Percentiles rank a stretch among this genome's conserved stretches.
phyloP scores from a whole-genome alignment of 2,113 vertebrate genomes.

The Sminthopsis crassicaudata region DNA sequence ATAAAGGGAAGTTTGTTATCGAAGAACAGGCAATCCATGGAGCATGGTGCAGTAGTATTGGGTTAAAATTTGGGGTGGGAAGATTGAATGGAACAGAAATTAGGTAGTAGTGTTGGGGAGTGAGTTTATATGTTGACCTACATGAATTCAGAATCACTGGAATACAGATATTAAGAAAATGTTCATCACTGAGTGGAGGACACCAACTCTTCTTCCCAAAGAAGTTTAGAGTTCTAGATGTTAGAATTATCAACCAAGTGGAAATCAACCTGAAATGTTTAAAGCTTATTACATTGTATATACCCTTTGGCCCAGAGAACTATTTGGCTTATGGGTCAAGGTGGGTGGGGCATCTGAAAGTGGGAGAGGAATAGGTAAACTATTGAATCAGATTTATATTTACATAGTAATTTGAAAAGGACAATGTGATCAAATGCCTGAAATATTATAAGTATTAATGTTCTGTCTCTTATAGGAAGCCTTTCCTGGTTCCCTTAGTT shows the following conservation, averaged over 20 bases:
- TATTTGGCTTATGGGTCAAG: not conserved
- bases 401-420: not conserved
- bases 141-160: not conserved
- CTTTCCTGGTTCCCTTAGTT: not conserved
- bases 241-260: not conserved
- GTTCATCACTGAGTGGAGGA: not conserved
- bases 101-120: not conserved
- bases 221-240: not conserved
- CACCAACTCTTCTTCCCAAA: not conserved
- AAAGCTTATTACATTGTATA: not conserved
- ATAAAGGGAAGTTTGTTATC: not conserved
- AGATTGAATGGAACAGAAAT: not conserved
- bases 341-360: not conserved
- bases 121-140: not conserved
- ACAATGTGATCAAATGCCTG: not conserved
- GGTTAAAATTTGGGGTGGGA: not conserved
- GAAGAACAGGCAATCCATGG: not conserved
- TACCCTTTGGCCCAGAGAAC: not conserved
- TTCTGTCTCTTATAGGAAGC: not conserved
- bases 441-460: not conserved
- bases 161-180: not conserved
- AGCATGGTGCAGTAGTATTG: too few relatives aligned
- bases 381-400: not conserved
- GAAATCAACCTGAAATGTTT: not conserved
- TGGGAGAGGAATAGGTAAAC: not conserved